A percentile compares a stretch with the other conserved stretches of the same genome.
These are phyloP conservation scores for Heliconius hortense DNA, from an alignment of 2,888 invertebrate species.

Conservation along the genomic window DNA sequence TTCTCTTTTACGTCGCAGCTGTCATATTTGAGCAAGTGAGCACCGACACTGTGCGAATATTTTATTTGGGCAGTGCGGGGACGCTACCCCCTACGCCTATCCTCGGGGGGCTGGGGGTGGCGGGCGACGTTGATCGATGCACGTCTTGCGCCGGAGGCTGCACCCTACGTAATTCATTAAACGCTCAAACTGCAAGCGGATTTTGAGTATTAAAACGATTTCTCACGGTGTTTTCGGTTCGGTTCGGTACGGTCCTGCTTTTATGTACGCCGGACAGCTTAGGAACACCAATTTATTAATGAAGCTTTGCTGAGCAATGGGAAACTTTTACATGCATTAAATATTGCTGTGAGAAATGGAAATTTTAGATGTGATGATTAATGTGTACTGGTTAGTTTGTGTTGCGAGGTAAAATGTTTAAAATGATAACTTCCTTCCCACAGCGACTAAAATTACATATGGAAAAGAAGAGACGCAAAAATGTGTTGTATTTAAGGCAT, in stretches of 20 bases:
- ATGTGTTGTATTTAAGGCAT: neutral
- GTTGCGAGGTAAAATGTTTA: neutral
- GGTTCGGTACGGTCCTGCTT: conserved; percentile 57
- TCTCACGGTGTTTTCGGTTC: conserved; percentile 77
- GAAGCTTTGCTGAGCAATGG: conserved; percentile 55
- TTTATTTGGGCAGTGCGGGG: conserved; percentile 79
- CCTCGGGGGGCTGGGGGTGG: conserved; percentile 50
- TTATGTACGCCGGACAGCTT: conserved; percentile 58
- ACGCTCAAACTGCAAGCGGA: conserved; percentile 81
- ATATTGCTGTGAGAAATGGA: conserved; percentile 23
- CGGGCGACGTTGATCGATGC: conserved; percentile 84
- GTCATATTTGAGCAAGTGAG: conserved; percentile 69
- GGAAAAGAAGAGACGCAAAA: neutral
- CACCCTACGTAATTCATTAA: conserved; percentile 82
- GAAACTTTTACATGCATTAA: conserved; percentile 39
- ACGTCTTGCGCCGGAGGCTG: conserved; percentile 84
- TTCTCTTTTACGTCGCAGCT: conserved; percentile 58
- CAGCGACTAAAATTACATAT: neutral
- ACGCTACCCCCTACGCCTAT: conserved; percentile 68
- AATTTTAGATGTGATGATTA: conserved; percentile 22
- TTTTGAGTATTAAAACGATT: conserved; percentile 82
- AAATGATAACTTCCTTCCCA: conserved; percentile 6
- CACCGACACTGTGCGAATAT: conserved; percentile 70
- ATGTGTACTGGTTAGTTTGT: neutral
- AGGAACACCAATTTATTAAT: conserved; percentile 68